Conservation (phyloP, 2,113 vertebrate species). For the Pitta sordida region DNA sequence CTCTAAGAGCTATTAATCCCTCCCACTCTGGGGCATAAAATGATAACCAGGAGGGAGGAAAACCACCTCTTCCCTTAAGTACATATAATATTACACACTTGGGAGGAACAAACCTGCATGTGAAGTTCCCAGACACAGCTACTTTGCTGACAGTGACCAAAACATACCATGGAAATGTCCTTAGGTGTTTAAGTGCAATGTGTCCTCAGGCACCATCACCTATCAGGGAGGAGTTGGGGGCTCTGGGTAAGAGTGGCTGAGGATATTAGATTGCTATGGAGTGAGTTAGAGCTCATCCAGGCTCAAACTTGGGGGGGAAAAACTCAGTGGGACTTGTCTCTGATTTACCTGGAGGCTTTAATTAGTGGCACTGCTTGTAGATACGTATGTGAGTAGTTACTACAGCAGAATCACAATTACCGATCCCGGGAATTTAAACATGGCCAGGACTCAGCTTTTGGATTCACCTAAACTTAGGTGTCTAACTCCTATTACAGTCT, state of each 20-base stretch:
- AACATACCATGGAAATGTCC: not conserved
- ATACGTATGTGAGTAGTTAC: not conserved
- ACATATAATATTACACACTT: not conserved
- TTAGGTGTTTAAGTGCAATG: rapidly evolving
- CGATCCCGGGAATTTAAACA: not conserved
- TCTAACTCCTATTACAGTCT: not conserved
- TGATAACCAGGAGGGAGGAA: not conserved
- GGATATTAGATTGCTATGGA: not conserved
- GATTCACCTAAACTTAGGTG: not conserved
- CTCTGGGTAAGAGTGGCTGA: not conserved
- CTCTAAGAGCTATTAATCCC: not conserved
- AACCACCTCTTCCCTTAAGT: not conserved
- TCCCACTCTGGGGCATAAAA: not conserved
- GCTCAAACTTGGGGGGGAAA: not conserved
- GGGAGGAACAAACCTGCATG: not conserved
- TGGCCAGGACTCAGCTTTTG: not conserved
- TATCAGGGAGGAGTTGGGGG: rapidly evolving
- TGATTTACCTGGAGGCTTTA: not conserved
- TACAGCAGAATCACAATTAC: not conserved
- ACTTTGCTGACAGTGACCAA: not conserved
- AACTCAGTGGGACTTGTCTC: not conserved
- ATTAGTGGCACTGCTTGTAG: not conserved
- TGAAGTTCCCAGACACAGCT: not conserved
- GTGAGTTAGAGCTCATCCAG: not conserved
- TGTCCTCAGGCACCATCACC: not conserved